These are phyloP conservation scores for Unio pictorum DNA, from an alignment of 2,888 invertebrate genomes.

Conservation along the genomic window DNA sequence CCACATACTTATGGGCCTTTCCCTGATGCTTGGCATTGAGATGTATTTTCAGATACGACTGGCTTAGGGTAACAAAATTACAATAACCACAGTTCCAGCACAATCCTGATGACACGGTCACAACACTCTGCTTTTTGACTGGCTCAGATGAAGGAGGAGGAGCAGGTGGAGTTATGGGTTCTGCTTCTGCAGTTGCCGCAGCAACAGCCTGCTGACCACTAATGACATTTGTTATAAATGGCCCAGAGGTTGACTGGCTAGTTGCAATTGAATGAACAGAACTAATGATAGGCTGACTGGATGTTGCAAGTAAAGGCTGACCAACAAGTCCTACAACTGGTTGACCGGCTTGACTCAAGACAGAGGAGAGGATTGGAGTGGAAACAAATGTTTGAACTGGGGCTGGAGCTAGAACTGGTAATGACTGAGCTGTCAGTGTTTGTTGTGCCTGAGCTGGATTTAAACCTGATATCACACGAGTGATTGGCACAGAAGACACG, in stretches of 20 bases:
- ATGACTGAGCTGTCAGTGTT: neutral
- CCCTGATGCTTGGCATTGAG: constrained; percentile 48
- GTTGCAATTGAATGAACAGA: too few species aligned
- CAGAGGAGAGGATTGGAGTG: too few species aligned
- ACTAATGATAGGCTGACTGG: too few species aligned
- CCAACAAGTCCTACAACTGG: constrained; percentile 1
- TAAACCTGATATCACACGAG: neutral
- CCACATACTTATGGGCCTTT: constrained; percentile 56
- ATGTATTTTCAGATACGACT: constrained; percentile 55
- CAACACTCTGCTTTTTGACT: constrained; percentile 8
- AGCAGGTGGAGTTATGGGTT: constrained; percentile 2
- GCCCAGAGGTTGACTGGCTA: constrained; percentile 8
- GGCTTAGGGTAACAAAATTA: constrained; percentile 51
- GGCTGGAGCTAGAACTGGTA: constrained; percentile 5
- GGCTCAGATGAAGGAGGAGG: neutral
- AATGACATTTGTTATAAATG: constrained; percentile 31
- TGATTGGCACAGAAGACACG: too few species aligned
- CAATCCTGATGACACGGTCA: constrained; percentile 43
- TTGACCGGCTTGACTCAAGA: neutral
- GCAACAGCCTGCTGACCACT: constrained; percentile 25
- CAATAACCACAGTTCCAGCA: constrained; percentile 64
- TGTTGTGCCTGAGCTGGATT: neutral
- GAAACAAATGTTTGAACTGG: neutral
- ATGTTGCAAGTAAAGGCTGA: neutral
- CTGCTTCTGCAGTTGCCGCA: constrained; percentile 6